phyloP scores from a whole-genome alignment of 2,888 invertebrate species.

The Apomyelois bistriatella region DNA sequence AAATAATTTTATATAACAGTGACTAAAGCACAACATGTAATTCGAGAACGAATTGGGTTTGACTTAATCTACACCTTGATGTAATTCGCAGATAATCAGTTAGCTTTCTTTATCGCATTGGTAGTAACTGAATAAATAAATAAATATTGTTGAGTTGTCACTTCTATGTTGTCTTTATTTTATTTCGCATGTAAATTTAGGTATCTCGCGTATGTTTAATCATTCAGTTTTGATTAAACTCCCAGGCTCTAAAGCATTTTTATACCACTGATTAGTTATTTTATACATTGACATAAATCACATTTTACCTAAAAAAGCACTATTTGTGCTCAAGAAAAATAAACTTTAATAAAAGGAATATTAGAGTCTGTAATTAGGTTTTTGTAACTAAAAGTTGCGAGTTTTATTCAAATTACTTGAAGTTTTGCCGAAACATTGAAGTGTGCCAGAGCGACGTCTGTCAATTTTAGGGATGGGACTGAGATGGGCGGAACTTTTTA shows the following conservation, averaged over 20 bases:
- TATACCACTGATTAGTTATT: background rate
- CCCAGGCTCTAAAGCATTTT: background rate
- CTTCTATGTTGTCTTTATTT: background rate
- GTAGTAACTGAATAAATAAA: no score
- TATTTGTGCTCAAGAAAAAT: background rate
- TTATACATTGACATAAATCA: no score
- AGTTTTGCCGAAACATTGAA: constrained; percentile 26
- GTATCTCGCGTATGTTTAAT: background rate
- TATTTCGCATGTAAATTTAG: background rate
- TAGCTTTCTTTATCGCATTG: no score
- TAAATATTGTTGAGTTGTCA: no score
- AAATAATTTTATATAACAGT: no score
- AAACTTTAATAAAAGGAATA: background rate
- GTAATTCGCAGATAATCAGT: no score
- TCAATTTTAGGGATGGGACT: constrained; percentile 12
- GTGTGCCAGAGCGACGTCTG: constrained; percentile 21
- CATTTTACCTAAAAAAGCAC: background rate
- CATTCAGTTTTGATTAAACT: background rate
- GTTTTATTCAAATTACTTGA: constrained; percentile 33
- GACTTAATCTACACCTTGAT: no score
- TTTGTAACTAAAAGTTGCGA: constrained; percentile 16
- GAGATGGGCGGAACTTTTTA: background rate
- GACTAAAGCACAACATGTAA: no score
- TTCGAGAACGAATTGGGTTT: no score
- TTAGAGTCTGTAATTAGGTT: constrained; percentile 19